Percentiles rank a stretch among this genome's conserved stretches.
Conservation (phyloP, 2,888 invertebrate species). For the Busseola fusca region DNA sequence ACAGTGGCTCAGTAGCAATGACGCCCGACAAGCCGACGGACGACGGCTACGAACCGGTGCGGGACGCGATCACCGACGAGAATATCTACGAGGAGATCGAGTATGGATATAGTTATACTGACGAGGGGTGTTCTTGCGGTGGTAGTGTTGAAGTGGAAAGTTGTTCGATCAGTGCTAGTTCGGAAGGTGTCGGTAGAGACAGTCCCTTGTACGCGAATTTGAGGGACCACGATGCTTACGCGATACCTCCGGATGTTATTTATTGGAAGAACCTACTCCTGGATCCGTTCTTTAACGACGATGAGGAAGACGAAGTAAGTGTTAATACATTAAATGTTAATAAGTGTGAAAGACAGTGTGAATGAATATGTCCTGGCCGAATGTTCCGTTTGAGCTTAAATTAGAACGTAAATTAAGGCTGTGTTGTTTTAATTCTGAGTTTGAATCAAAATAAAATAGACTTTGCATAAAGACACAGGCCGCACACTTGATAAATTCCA, state of each 20-base stretch:
- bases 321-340: slow-evolving; percentile 48
- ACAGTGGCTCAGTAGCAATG: slow-evolving; percentile 79
- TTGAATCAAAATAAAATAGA: slow-evolving; percentile 4
- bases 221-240: slow-evolving; percentile 84
- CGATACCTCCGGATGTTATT: slow-evolving; percentile 86
- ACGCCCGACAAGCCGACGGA: slow-evolving; percentile 84
- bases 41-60: slow-evolving; percentile 85
- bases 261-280: slow-evolving; percentile 87
- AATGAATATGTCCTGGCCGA: slow-evolving; percentile 11
- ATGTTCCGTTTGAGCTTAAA: slow-evolving; percentile 30
- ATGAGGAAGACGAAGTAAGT: slow-evolving; percentile 88
- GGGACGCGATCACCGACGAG: slow-evolving; percentile 84
- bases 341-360: slow-evolving; percentile 19
- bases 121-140: slow-evolving; percentile 85
- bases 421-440: slow-evolving; percentile 24
- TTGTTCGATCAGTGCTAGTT: slow-evolving; percentile 84
- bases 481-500: slow-evolving; percentile 6
- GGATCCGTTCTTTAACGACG: slow-evolving; percentile 87
- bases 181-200: slow-evolving; percentile 81
- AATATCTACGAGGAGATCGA: slow-evolving; percentile 87
- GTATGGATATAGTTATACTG: slow-evolving; percentile 80
- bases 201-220: slow-evolving; percentile 86
- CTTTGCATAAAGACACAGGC: background rate
- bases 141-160: slow-evolving; percentile 86
- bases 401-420: slow-evolving; percentile 41